Evolutionary conservation across 2,113 vertebrate genomes (phyloP).

Genomic region (Prochilodus magdalenae): DNA sequence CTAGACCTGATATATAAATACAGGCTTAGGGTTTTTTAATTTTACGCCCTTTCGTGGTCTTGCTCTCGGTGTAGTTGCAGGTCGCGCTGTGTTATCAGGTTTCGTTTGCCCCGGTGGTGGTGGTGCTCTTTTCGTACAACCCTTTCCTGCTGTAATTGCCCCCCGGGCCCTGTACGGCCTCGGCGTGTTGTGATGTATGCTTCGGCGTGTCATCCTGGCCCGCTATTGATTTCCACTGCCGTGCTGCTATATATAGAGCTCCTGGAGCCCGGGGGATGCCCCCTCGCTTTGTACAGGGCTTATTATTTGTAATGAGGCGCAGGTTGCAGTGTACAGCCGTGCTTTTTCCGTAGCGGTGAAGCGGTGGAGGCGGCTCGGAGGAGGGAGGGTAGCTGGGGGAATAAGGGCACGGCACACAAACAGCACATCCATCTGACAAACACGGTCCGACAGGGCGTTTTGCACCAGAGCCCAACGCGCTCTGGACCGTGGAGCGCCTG

Average conservation of each 20-base stretch:
- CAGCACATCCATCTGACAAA: constrained; percentile 37
- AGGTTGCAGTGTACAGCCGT: constrained; percentile 84
- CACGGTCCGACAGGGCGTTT: neutral
- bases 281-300: constrained; percentile 79
- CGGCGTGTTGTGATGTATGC: constrained; percentile 31
- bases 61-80: neutral
- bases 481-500: neutral
- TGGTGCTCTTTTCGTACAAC: neutral
- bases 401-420: constrained; percentile 52
- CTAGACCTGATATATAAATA: no score
- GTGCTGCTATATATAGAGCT: constrained; percentile 89
- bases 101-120: constrained; percentile 33
- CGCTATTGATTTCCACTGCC: constrained; percentile 84
- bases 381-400: constrained; percentile 73
- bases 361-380: constrained; percentile 78
- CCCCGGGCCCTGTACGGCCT: neutral
- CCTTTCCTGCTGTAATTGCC: constrained; percentile 31
- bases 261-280: constrained; percentile 88
- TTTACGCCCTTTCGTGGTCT: no score
- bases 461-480: neutral
- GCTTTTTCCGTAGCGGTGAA: constrained; percentile 82
- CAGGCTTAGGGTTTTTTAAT: no score
- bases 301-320: constrained; percentile 90
- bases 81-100: neutral
- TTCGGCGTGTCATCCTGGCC: constrained; percentile 76